Base-by-base conservation (phyloP, 2,797 vertebrate genomes). In the Knipowitschia caucasica region DNA sequence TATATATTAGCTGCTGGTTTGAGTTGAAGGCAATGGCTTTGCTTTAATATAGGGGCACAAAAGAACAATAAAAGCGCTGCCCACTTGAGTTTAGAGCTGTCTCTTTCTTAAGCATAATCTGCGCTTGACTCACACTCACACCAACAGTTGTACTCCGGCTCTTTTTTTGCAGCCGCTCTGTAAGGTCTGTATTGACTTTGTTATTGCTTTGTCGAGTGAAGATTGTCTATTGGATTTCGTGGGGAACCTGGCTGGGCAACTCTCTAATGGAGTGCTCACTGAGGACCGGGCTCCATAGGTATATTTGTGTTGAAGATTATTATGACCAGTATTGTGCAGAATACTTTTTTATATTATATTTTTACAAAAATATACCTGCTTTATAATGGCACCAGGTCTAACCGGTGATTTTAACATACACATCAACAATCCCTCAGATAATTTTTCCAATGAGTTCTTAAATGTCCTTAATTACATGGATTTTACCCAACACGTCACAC, bases 191-290 rank as follows among this genome's bases (percentile, higher is more conserved):
- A 7, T 3, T 14, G 39, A 42, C 21, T 14, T n/a, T 25, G 12
- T n/a, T 43, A 39, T 39, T 39, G 18, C 6, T 39, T 11, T 60
- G 38, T 68, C 29, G 40, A 55, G 39, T n/a, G 26, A 24, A 62
- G 59, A 59, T 33, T 66, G 35, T 43, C 50, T 43, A 14, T 59
- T 77, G 7, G 64, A 68, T 62, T 73, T 69, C 25, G 44, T 56
- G 43, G 53, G 59, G 47, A 10, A 38, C 68, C 35, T 67, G 63
- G 56, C 75, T 64, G 51, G 75, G 55, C 50, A 59, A 63, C 49
- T 74, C 75, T 73, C 57, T 75, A 69, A 81, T 78, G 58, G 60
- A 78, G 80, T n/a, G 14, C 76, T 75, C 73, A 62, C 57, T 14
- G 50, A 67, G 58, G 70, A 80, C 70, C 49, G 65, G 67, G 68